Conservation (phyloP, 64 coral and sea anemone genomes). For the Montipora cactus region DNA sequence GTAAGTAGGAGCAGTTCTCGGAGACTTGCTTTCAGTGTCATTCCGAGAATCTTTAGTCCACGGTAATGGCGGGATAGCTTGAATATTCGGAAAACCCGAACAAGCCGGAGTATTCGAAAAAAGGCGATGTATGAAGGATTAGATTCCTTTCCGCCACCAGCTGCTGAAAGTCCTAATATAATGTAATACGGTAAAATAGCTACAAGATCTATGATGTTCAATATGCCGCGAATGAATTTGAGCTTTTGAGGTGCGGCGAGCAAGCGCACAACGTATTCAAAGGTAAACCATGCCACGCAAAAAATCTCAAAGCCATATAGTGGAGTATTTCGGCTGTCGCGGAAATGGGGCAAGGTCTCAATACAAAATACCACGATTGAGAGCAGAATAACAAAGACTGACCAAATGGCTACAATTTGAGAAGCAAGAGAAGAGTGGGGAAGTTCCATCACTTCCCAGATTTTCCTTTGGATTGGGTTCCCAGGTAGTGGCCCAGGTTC, state of each 20-base stretch:
- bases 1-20: conserved; percentile 80
- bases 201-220: conserved; percentile 70
- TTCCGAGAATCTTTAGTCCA: conserved; percentile 85
- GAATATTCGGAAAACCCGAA: conserved; percentile 95
- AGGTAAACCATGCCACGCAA: conserved; percentile 72
- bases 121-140: conserved; percentile 73
- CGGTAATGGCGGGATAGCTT: conserved; percentile 92
- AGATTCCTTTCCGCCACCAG: background rate
- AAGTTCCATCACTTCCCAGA: conserved; percentile 85
- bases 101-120: conserved; percentile 79
- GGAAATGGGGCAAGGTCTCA: conserved; percentile 77
- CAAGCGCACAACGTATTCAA: conserved; percentile 63
- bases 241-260: conserved; percentile 62
- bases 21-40: conserved; percentile 79
- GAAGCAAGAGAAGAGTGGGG: conserved; percentile 70
- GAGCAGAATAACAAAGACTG: conserved; percentile 81
- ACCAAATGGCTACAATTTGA: conserved; percentile 81
- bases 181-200: conserved; percentile 74
- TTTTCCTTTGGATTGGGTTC: conserved; percentile 71
- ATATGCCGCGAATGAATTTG: conserved; percentile 51
- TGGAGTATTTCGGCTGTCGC: conserved; percentile 35
- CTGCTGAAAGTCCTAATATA: conserved; percentile 47
- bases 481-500: conserved; percentile 53
- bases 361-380: conserved; percentile 93
- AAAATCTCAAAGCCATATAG: conserved; percentile 70